Conservation (phyloP, 53 echinoderm and acorn worm genomes). For the Echinometra lucunter region DNA sequence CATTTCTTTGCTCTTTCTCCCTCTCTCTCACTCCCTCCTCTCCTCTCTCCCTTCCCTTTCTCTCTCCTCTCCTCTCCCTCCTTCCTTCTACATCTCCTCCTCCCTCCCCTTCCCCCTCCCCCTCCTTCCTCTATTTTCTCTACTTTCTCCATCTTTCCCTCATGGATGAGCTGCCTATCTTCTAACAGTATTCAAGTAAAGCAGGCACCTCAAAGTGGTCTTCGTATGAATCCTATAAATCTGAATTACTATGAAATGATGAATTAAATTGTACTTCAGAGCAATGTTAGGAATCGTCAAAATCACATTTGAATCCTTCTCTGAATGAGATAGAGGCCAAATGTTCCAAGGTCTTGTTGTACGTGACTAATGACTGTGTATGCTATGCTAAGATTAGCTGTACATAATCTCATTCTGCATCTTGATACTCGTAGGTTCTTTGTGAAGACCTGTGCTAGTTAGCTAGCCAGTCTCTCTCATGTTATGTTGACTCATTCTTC, state of each 20-base stretch:
- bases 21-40: background rate
- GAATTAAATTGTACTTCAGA: no score
- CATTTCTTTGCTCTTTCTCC: background rate
- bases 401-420: background rate
- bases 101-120: background rate
- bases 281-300: no score
- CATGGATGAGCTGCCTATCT: no score
- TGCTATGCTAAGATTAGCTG: conserved; percentile 6
- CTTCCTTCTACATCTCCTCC: background rate
- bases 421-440: background rate
- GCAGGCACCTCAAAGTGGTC: background rate
- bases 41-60: no score
- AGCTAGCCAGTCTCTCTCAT: background rate
- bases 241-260: background rate
- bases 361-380: conserved; percentile 4
- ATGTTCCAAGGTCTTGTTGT: background rate
- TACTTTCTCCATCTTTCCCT: background rate
- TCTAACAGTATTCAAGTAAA: no score
- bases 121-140: background rate
- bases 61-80: background rate
- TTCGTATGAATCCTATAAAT: background rate
- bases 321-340: no score
- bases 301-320: no score
- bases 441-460: background rate
- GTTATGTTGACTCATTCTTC: conserved; percentile 31